Percentiles rank a stretch among this genome's conserved stretches.
Conservation (phyloP, 2,888 invertebrate genomes). For the Drosophila rellima region DNA sequence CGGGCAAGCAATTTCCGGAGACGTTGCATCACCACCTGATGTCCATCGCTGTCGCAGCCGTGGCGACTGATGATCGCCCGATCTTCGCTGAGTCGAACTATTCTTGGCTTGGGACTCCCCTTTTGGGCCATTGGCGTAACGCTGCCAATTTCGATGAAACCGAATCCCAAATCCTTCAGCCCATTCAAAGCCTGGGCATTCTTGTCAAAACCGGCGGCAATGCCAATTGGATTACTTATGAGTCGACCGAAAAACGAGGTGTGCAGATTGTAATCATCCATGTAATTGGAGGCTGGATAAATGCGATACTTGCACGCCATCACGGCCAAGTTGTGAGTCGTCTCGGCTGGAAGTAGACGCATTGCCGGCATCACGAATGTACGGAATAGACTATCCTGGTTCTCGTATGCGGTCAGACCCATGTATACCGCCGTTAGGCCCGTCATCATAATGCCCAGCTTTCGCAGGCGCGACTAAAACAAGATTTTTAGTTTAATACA, state of each 20-base stretch:
- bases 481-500: not conserved
- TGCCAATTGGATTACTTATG: slow-evolving; percentile 96
- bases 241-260: slow-evolving; percentile 90
- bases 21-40: slow-evolving; percentile 90
- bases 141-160: slow-evolving; percentile 98
- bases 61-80: slow-evolving; percentile 96
- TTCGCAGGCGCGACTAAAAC: slow-evolving; percentile 39
- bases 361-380: slow-evolving; percentile 68
- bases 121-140: slow-evolving; percentile 96
- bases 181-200: slow-evolving; percentile 96
- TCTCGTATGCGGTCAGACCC: slow-evolving; percentile 41
- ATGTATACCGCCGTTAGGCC: slow-evolving; percentile 37
- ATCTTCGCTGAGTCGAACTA: slow-evolving; percentile 94
- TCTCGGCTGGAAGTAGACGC: slow-evolving; percentile 90
- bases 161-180: slow-evolving; percentile 94
- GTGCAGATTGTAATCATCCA: slow-evolving; percentile 84
- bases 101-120: slow-evolving; percentile 96
- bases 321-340: slow-evolving; percentile 92
- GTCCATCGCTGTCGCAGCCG: slow-evolving; percentile 98
- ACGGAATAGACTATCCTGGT: slow-evolving; percentile 32
- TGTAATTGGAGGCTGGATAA: slow-evolving; percentile 38
- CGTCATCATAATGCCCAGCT: slow-evolving; percentile 40
- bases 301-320: slow-evolving; percentile 89
- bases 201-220: slow-evolving; percentile 99
- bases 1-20: slow-evolving; percentile 87